Evolutionary conservation across 1,140 invertebrate species (phyloP).

Genomic region (Phymorhynchus buccinoides): DNA sequence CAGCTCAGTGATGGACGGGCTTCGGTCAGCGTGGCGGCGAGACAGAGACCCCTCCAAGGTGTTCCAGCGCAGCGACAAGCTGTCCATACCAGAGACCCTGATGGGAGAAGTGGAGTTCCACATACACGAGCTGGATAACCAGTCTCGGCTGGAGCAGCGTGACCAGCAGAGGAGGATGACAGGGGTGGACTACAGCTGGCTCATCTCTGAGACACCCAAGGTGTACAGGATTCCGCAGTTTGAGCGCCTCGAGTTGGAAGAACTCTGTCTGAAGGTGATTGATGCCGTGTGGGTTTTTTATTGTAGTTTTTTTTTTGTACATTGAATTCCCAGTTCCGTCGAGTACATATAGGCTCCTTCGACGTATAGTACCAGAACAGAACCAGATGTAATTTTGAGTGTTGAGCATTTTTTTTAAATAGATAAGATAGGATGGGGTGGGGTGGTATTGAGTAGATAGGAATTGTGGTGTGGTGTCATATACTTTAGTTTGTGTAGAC

Average conservation of each 20-base stretch:
- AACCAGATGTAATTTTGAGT: not conserved
- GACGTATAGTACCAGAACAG: no score
- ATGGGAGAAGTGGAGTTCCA: conserved; percentile 65
- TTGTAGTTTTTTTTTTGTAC: not conserved
- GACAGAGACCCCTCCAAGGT: conserved; percentile 48
- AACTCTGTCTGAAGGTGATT: conserved; percentile 66
- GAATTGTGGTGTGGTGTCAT: not conserved
- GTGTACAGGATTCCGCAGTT: conserved; percentile 66
- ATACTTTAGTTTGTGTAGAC: no score
- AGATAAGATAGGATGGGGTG: not conserved
- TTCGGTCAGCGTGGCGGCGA: conserved; percentile 14
- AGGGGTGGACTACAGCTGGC: conserved; percentile 71
- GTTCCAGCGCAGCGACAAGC: conserved; percentile 58
- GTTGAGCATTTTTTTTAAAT: not conserved
- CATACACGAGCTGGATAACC: conserved; percentile 58
- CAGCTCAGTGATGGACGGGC: conserved; percentile 15
- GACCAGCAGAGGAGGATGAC: conserved; percentile 50
- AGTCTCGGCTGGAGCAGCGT: conserved; percentile 50
- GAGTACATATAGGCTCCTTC: not conserved
- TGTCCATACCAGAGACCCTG: conserved; percentile 59
- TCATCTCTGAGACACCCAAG: conserved; percentile 58
- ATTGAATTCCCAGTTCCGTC: not conserved
- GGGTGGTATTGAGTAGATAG: not conserved
- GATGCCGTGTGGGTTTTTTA: not conserved
- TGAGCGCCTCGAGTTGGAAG: conserved; percentile 67